Percentiles rank a stretch among this genome's conserved stretches.
Conservation (phyloP, 2,888 invertebrate genomes). For the Orchestes rusci region DNA sequence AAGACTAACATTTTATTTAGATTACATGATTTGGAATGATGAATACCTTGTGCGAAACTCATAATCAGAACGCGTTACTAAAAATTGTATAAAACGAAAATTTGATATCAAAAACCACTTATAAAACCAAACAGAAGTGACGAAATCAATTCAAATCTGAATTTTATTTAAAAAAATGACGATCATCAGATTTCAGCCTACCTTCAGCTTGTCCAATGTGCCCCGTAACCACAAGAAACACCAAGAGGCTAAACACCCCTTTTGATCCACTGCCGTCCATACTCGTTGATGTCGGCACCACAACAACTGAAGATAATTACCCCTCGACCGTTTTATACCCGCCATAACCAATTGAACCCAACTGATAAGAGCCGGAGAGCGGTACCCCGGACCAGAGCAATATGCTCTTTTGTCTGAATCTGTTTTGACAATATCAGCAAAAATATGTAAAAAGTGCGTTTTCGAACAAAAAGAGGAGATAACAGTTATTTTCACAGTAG, state of each 20-base stretch:
- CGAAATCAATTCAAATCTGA: not conserved
- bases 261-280: constrained; percentile 17
- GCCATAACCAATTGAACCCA: constrained; percentile 15
- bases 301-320: constrained; percentile 20
- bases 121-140: not conserved
- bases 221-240: constrained; percentile 25
- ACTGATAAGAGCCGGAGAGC: constrained; percentile 20
- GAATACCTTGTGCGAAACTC: no score
- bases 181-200: constrained; percentile 23
- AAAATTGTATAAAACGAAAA: no score
- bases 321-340: constrained; percentile 17
- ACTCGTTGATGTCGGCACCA: constrained; percentile 13
- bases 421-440: no score
- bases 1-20: no score
- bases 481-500: no score
- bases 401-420: no score
- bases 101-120: no score
- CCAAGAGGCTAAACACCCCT: constrained; percentile 31
- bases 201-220: constrained; percentile 32
- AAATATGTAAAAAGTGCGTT: no score
- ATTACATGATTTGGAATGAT: no score
- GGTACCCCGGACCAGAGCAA: no score
- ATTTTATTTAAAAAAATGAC: not conserved
- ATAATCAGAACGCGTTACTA: no score
- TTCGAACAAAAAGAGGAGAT: no score